Percentiles rank a stretch among this genome's conserved stretches.
These are phyloP conservation scores for Drosophila maculinotata DNA, from an alignment of 2,888 invertebrate species.

Conservation along the genomic window DNA sequence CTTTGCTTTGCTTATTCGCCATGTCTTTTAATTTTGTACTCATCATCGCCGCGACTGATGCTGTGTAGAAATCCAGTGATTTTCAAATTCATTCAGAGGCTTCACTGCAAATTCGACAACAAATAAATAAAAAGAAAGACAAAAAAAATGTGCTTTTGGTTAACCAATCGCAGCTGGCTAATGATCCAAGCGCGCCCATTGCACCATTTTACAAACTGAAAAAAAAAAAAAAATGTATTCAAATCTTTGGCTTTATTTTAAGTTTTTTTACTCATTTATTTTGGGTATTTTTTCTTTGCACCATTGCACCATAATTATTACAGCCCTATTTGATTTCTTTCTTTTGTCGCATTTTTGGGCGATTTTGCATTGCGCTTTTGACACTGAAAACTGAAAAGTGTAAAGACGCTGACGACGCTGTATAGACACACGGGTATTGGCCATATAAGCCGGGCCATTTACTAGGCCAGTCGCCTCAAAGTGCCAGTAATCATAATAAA, in stretches of 20 bases:
- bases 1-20: slow-evolving; percentile 28
- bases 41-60: slow-evolving; percentile 54
- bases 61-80: slow-evolving; percentile 74
- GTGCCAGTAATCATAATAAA: slow-evolving; percentile 56
- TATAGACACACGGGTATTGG: slow-evolving; percentile 3
- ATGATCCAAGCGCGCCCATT: slow-evolving; percentile 64
- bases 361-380: slow-evolving; percentile 53
- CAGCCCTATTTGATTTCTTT: slow-evolving; percentile 46
- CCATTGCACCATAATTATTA: slow-evolving; percentile 68
- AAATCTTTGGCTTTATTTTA: slow-evolving; percentile 56
- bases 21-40: slow-evolving; percentile 38
- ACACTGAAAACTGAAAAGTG: slow-evolving; percentile 62
- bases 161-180: slow-evolving; percentile 69
- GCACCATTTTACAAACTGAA: slow-evolving; percentile 57
- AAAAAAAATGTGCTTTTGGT: slow-evolving; percentile 46
- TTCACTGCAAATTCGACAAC: slow-evolving; percentile 68
- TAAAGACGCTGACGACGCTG: slow-evolving; percentile 44
- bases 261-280: no score
- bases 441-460: slow-evolving; percentile 26
- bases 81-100: slow-evolving; percentile 72
- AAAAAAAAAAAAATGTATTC: slow-evolving; percentile 54
- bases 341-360: slow-evolving; percentile 28
- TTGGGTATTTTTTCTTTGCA: slow-evolving; percentile 27
- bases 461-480: slow-evolving; percentile 45
- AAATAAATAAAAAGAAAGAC: slow-evolving; percentile 17